A percentile compares a stretch with the other conserved stretches of the same genome.
Conservation (phyloP, 2,888 invertebrate species). For the Troides helena region DNA sequence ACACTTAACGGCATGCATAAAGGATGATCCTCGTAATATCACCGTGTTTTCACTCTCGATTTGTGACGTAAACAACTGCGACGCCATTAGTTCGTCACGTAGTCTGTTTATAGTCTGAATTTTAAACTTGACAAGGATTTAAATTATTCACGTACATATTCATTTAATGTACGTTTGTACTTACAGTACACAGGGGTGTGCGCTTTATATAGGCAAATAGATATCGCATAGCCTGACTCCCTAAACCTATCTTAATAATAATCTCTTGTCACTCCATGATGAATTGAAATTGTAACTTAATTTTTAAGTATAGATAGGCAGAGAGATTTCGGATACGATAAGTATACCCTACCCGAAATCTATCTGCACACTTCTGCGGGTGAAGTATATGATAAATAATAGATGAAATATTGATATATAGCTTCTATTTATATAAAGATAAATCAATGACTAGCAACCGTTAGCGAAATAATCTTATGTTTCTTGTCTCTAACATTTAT, state of each 20-base stretch:
- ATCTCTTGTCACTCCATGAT: no score
- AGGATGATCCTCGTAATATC: constrained; percentile 47
- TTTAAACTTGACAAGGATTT: not conserved
- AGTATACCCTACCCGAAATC: no score
- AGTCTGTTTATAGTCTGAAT: constrained; percentile 10
- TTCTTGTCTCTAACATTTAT: not conserved
- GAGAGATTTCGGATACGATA: no score
- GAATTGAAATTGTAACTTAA: no score
- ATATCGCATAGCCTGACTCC: no score
- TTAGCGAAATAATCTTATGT: not conserved
- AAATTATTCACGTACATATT: not conserved
- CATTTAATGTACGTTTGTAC: not conserved
- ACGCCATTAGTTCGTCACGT: constrained; percentile 21
- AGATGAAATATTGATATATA: not conserved
- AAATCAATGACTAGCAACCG: not conserved
- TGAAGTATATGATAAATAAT: not conserved
- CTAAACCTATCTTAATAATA: no score
- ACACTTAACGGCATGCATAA: constrained; percentile 44
- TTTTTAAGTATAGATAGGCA: no score
- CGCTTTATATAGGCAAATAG: no score
- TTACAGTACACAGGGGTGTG: no score
- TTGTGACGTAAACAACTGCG: constrained; percentile 33
- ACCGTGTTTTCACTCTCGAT: constrained; percentile 45
- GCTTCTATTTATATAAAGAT: not conserved
- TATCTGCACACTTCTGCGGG: no score